A percentile compares a stretch with the other conserved stretches of the same genome.
Conservation (phyloP, 2,888 invertebrate species). For the Hirtodrosophila trivittata region DNA sequence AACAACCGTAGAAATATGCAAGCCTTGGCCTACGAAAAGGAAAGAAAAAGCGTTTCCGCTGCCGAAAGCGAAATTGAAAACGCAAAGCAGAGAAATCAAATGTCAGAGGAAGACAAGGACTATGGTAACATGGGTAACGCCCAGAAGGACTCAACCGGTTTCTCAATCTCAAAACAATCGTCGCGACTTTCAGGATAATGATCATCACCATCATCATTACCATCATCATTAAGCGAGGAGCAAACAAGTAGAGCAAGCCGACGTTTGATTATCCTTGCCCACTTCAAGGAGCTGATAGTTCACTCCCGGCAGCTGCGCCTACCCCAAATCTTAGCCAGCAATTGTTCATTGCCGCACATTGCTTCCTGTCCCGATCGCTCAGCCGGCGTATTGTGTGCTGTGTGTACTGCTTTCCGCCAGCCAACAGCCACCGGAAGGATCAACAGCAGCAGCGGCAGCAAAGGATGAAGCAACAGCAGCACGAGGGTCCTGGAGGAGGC, state of each 20-base stretch:
- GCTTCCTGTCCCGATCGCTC: constrained; percentile 81
- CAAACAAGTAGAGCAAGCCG: constrained; percentile 64
- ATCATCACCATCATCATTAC: constrained; percentile 26
- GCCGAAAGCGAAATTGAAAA: constrained; percentile 79
- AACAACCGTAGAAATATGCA: constrained; percentile 68
- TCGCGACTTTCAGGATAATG: constrained; percentile 16
- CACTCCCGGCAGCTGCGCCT: constrained; percentile 57
- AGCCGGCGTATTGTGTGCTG: constrained; percentile 52
- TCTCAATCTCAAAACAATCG: constrained; percentile 8
- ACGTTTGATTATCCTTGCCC: constrained; percentile 70
- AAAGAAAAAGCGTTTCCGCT: constrained; percentile 80
- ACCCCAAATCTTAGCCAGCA: constrained; percentile 60
- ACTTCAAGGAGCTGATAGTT: constrained; percentile 57
- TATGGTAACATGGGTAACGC: constrained; percentile 40
- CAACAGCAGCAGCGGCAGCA: constrained; percentile 37
- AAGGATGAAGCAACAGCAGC: constrained; percentile 2
- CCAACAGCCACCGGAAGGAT: constrained; percentile 81
- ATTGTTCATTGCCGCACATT: constrained; percentile 81
- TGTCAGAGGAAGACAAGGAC: constrained; percentile 60
- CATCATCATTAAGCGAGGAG: constrained; percentile 30
- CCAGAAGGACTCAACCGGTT: constrained; percentile 72
- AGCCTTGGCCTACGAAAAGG: constrained; percentile 11
- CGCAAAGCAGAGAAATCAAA: constrained; percentile 68
- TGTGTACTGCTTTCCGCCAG: constrained; percentile 23
- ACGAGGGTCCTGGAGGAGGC: constrained; percentile 69